phyloP scores from a whole-genome alignment of 2,113 vertebrate species.

The Apteryx owenii region DNA sequence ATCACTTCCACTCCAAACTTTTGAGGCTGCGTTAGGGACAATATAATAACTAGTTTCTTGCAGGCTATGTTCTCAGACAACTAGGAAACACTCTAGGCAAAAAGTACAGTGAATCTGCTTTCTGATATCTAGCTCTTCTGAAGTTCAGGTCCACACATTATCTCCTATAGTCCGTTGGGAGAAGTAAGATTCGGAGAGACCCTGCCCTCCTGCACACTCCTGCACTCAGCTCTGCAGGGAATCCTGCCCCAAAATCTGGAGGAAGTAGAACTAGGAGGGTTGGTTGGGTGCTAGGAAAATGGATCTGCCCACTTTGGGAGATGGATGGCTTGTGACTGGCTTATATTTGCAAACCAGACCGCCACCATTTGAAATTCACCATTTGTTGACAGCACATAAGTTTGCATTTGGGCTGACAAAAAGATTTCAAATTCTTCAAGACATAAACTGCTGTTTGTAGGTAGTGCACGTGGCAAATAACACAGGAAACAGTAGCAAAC shows the following conservation, averaged over 20 bases:
- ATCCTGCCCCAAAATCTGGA: background rate
- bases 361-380: background rate
- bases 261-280: background rate
- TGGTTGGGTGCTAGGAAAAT: background rate
- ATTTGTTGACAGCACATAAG: background rate
- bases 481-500: background rate
- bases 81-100: background rate
- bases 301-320: background rate
- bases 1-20: constrained; percentile 52
- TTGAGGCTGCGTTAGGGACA: background rate
- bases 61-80: background rate
- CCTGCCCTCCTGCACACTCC: background rate
- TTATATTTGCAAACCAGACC: background rate
- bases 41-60: constrained; percentile 48
- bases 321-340: background rate
- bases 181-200: background rate
- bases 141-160: background rate
- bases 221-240: background rate
- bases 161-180: background rate
- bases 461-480: background rate
- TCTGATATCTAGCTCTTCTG: background rate
- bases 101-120: background rate
- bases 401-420: background rate
- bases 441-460: background rate
- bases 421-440: background rate